These are phyloP conservation scores for Drosophila limbata DNA, from an alignment of 2,888 invertebrate genomes.

Conservation along the genomic window DNA sequence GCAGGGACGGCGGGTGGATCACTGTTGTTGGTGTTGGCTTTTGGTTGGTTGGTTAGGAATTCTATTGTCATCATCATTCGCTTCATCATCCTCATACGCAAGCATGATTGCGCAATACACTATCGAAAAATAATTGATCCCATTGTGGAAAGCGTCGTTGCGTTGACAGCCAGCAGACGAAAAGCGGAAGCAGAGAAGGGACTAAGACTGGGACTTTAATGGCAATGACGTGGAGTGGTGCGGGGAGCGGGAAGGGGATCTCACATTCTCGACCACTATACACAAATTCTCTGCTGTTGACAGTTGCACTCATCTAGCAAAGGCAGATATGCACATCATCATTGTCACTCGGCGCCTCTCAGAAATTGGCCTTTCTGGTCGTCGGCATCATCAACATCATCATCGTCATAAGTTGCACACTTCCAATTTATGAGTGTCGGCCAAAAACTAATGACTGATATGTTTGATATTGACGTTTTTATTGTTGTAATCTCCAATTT, in stretches of 20 bases:
- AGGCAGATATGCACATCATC: slow-evolving; percentile 33
- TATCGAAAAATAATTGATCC: slow-evolving; percentile 77
- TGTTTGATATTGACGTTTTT: slow-evolving; percentile 67
- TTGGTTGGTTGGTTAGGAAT: slow-evolving; percentile 30
- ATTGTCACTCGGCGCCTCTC: slow-evolving; percentile 58
- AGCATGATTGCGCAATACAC: slow-evolving; percentile 65
- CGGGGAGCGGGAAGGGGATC: background rate
- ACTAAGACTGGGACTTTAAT: background rate
- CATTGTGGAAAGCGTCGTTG: slow-evolving; percentile 69
- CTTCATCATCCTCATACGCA: slow-evolving; percentile 21
- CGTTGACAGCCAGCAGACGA: slow-evolving; percentile 57
- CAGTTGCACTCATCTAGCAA: slow-evolving; percentile 46
- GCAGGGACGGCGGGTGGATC: background rate
- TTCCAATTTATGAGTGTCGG: slow-evolving; percentile 41
- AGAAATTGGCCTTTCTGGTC: slow-evolving; percentile 56
- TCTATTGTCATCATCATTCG: slow-evolving; percentile 5
- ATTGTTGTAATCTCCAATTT: slow-evolving; percentile 44
- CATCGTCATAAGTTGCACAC: slow-evolving; percentile 1
- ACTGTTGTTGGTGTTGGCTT: slow-evolving; percentile 17
- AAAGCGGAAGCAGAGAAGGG: slow-evolving; percentile 9
- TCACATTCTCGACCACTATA: background rate
- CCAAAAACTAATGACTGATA: slow-evolving; percentile 66
- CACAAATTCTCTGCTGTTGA: slow-evolving; percentile 65
- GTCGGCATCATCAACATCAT: slow-evolving; percentile 5
- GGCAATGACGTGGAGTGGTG: background rate